Percentiles rank a stretch among this genome's conserved stretches.
Evolutionary conservation across 2,888 invertebrate species (phyloP).

Genomic region (Phyllotreta cruciferae): DNA sequence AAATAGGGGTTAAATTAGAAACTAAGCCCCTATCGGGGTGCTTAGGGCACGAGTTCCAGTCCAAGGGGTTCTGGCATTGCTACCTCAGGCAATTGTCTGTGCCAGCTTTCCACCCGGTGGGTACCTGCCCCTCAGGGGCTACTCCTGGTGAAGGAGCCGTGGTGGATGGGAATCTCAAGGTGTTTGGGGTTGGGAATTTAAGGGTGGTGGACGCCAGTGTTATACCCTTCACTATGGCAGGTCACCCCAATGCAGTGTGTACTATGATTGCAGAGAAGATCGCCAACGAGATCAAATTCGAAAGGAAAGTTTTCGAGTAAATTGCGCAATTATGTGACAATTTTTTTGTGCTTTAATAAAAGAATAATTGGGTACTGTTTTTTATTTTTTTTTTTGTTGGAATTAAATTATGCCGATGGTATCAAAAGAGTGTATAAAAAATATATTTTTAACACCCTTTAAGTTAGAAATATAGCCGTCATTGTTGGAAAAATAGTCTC

Average conservation of each 20-base stretch:
- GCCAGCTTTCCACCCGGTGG: constrained; percentile 67
- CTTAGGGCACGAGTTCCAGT: constrained; percentile 19
- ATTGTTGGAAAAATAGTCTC: no score
- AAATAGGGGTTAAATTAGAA: constrained; percentile 61
- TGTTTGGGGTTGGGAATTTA: constrained; percentile 65
- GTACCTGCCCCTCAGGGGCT: constrained; percentile 74
- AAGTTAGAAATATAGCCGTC: no score
- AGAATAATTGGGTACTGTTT: no score
- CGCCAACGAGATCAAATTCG: constrained; percentile 59
- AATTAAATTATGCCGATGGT: no score
- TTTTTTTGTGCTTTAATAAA: no score
- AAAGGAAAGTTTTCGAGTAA: background rate
- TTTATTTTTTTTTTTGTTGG: no score
- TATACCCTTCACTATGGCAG: constrained; percentile 67
- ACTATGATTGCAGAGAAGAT: constrained; percentile 75
- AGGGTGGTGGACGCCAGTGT: constrained; percentile 73
- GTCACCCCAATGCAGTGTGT: constrained; percentile 72
- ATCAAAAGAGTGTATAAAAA: no score
- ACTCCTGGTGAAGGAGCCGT: constrained; percentile 65
- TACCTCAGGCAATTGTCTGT: constrained; percentile 29
- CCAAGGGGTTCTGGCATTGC: constrained; percentile 35
- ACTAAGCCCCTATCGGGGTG: constrained; percentile 30
- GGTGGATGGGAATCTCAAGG: constrained; percentile 67
- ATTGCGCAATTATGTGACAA: no score
- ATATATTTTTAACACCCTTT: no score